Evolutionary conservation across 2,113 vertebrate genomes (phyloP).

Genomic region (Cyanoramphus novaezelandiae): DNA sequence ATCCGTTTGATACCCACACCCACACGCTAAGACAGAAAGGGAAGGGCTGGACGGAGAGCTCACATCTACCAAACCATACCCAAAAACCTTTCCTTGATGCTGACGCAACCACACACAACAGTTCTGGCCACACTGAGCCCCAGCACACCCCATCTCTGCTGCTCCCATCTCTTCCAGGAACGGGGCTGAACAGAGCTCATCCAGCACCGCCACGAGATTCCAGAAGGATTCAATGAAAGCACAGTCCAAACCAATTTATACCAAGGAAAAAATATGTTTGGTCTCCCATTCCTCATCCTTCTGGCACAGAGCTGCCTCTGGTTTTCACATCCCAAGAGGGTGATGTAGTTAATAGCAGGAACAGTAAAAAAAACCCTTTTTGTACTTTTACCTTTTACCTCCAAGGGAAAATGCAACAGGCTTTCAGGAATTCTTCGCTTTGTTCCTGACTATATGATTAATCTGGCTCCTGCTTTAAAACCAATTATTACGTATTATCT

Average conservation of each 20-base stretch:
- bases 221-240: neutral
- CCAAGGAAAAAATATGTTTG: accelerated
- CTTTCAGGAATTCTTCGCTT: constrained; percentile 49
- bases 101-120: accelerated
- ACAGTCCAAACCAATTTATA: neutral
- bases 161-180: neutral
- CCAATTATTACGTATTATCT: constrained; percentile 76
- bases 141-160: accelerated
- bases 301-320: neutral
- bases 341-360: neutral
- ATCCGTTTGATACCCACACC: accelerated
- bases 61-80: neutral
- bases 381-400: neutral
- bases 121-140: accelerated
- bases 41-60: neutral
- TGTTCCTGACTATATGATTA: constrained; percentile 65
- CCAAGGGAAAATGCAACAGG: neutral
- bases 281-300: neutral
- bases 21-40: neutral
- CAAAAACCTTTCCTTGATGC: neutral
- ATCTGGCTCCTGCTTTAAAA: constrained; percentile 72
- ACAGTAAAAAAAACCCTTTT: neutral
- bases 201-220: neutral
- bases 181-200: neutral
- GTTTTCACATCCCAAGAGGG: neutral